phyloP scores from a whole-genome alignment of 2,797 vertebrate genomes.

The Poecilia picta region DNA sequence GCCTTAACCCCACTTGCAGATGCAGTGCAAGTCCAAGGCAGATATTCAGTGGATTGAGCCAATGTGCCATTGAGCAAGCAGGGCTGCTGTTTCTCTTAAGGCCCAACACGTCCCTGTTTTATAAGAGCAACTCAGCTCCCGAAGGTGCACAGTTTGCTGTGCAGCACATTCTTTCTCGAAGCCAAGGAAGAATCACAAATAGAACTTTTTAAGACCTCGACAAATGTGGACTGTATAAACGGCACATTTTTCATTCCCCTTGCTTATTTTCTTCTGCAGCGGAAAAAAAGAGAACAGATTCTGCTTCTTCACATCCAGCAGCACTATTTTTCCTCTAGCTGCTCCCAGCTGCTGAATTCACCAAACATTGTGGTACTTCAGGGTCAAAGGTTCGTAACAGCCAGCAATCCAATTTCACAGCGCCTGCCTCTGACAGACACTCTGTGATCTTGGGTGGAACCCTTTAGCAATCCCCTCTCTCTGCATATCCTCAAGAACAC shows the following conservation, averaged over 20 bases:
- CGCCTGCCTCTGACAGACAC: conserved; percentile 76
- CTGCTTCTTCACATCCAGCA: conserved; percentile 18
- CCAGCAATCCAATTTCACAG: conserved; percentile 84
- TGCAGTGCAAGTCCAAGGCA: conserved; percentile 54
- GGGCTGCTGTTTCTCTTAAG: conserved; percentile 58
- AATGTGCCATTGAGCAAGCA: conserved; percentile 35
- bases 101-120: conserved; percentile 50
- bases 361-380: conserved; percentile 14
- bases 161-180: conserved; percentile 48
- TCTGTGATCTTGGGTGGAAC: conserved; percentile 68
- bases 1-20: conserved; percentile 6
- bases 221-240: conserved; percentile 43
- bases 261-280: neutral
- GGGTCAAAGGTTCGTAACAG: conserved; percentile 77
- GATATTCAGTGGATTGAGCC: conserved; percentile 23
- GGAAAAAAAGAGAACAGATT: neutral
- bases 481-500: conserved; percentile 77
- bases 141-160: conserved; percentile 38
- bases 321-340: conserved; percentile 40
- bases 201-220: conserved; percentile 52
- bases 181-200: conserved; percentile 53
- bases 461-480: conserved; percentile 44
- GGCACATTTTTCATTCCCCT: conserved; percentile 32
- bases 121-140: conserved; percentile 71
- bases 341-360: conserved; percentile 45